Base-by-base conservation (phyloP, 2,113 vertebrate genomes). In the Sialia sialis region DNA sequence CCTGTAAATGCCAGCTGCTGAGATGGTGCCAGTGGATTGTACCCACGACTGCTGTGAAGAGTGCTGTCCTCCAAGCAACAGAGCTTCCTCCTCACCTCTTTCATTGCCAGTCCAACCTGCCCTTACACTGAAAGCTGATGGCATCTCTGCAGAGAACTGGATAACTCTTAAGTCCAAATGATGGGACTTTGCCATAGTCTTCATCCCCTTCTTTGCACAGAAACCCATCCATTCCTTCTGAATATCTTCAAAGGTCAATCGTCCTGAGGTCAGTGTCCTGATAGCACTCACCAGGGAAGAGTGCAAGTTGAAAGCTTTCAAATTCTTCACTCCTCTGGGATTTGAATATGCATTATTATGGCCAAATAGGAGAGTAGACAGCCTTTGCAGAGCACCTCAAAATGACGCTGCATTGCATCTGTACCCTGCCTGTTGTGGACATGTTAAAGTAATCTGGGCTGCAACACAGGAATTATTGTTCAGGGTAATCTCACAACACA, bases 401-500 rank as follows among this genome's bases (percentile, higher is more conserved):
- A 84, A 60, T 67, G 75, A 36, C 6, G 1, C 36, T 70, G 44
- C 25, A 16, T 90, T 81, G 55, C 52, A 46, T 66, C 60, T 74
- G 27, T 77, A 36, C 60, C 52, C 56, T 94, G 54, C 62, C 60
- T 75, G 20, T 69, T 80, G 38, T 34, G 38, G 32, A 68, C 54
- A 64, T 78, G 69, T 59, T 94, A 75, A 90, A 93, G 68, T 87
- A 90, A 91, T 92, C 74, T 81, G 48, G 34, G 20, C 16, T 56
- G 9, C 79, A 76, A 75, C 43, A 64, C 3, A 82, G 56, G 56
- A 73, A 10, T 90, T 83, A 77, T 77, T 92, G 83, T 63, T 90
- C 54, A 77, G 68, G 44, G 19, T 67, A 56, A 38, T 75, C 66
- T 95, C 73, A 68, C 84, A 87, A 78, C 29, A 49, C 49, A 44